phyloP scores from a whole-genome alignment of 37 sponge, comb jelly and placozoan genomes.

The Agelas oroides region DNA sequence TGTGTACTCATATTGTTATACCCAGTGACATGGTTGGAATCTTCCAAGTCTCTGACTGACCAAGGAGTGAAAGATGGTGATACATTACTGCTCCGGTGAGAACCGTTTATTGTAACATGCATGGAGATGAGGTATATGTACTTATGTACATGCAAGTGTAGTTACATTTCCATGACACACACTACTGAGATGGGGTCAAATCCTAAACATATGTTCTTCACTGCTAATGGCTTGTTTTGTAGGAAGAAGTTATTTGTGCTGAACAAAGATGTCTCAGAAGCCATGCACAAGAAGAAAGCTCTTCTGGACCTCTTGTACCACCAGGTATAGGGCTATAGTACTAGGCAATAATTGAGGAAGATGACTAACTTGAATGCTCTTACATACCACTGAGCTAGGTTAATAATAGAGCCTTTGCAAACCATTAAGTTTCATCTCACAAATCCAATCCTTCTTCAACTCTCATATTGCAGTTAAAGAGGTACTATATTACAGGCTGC shows the following conservation, averaged over 20 bases:
- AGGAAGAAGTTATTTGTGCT: constrained; percentile 56
- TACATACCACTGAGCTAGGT: too few species aligned
- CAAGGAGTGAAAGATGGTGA: constrained; percentile 35
- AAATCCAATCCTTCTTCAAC: background rate
- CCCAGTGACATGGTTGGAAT: constrained; percentile 39
- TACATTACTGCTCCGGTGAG: constrained; percentile 33
- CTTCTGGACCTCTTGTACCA: constrained; percentile 29
- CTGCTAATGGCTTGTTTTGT: too few species aligned
- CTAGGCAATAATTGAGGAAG: background rate
- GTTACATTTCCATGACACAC: too few species aligned
- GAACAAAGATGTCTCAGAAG: constrained; percentile 42
- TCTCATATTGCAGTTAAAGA: background rate
- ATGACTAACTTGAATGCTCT: too few species aligned
- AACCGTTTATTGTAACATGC: too few species aligned
- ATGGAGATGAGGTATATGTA: too few species aligned
- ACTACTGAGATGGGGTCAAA: too few species aligned
- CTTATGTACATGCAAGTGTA: too few species aligned
- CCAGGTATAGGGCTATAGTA: constrained; percentile 1
- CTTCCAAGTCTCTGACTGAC: constrained; percentile 12
- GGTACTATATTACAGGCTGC: too few species aligned
- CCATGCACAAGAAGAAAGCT: constrained; percentile 10
- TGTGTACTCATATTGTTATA: background rate
- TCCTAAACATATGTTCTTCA: too few species aligned
- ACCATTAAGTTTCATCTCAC: too few species aligned
- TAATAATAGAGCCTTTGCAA: too few species aligned